Conservation (phyloP, 2,113 vertebrate genomes). For the Trochalopteron elliotii region DNA sequence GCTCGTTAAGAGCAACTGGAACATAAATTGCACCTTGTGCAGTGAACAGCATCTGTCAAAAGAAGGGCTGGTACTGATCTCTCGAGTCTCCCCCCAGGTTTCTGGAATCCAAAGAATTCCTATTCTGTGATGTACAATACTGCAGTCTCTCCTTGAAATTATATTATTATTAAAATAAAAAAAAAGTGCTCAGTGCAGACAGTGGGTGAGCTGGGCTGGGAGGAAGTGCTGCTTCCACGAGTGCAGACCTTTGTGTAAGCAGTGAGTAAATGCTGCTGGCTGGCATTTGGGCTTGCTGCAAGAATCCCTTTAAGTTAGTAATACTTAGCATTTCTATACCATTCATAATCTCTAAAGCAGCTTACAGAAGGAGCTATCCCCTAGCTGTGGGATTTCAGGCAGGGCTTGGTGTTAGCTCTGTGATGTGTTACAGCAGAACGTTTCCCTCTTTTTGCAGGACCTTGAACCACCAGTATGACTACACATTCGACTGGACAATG, state of each 20-base stretch:
- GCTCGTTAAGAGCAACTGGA: background rate
- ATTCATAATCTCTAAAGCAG: background rate
- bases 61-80: background rate
- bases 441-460: conserved; percentile 80
- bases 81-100: background rate
- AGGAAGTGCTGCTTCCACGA: background rate
- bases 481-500: conserved; percentile 99
- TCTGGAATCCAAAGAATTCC: background rate
- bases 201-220: background rate
- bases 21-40: background rate
- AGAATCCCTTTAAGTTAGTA: conserved; percentile 1
- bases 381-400: background rate
- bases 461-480: conserved; percentile 99
- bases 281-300: background rate
- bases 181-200: background rate
- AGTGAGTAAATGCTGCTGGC: background rate
- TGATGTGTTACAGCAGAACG: background rate
- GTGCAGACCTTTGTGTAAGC: background rate
- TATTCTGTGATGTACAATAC: background rate
- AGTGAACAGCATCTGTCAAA: background rate
- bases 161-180: background rate
- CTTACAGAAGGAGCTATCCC: background rate
- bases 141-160: background rate
- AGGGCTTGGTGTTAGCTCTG: background rate
- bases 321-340: background rate